Evolutionary conservation across 2,797 vertebrate genomes (phyloP).

Genomic region (Hippopotamyrus pictus): DNA sequence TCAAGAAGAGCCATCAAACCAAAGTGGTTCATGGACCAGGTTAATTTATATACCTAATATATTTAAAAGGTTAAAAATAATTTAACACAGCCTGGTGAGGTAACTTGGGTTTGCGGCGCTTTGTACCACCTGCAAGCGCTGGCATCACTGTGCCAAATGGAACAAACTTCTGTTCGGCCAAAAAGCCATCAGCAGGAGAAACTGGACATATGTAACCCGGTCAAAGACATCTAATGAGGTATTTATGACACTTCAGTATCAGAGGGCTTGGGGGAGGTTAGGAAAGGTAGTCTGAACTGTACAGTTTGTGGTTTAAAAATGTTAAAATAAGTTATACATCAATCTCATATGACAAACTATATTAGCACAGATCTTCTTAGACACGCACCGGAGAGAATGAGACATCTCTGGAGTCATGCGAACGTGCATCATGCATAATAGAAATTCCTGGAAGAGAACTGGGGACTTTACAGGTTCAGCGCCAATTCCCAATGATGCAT

Average conservation of each 20-base stretch:
- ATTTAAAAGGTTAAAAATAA: neutral
- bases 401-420: neutral
- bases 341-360: neutral
- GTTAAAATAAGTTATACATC: slow-evolving; percentile 8
- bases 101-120: neutral
- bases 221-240: neutral
- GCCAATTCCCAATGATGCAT: slow-evolving; percentile 18
- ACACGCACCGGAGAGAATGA: neutral
- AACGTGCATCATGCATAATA: slow-evolving; percentile 33
- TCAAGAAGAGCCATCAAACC: neutral
- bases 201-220: neutral
- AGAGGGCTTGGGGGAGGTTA: neutral
- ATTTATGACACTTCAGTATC: neutral
- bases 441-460: slow-evolving; percentile 32
- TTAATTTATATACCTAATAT: neutral
- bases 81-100: neutral
- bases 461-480: slow-evolving; percentile 31
- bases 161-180: neutral
- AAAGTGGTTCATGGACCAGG: neutral
- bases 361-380: neutral
- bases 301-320: slow-evolving; percentile 3
- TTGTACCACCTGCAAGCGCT: neutral
- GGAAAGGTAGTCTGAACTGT: neutral
- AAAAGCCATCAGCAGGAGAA: neutral
- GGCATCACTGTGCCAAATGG: neutral